Evolutionary conservation across 2,113 vertebrate species (phyloP).

Genomic region (Morone chrysops): DNA sequence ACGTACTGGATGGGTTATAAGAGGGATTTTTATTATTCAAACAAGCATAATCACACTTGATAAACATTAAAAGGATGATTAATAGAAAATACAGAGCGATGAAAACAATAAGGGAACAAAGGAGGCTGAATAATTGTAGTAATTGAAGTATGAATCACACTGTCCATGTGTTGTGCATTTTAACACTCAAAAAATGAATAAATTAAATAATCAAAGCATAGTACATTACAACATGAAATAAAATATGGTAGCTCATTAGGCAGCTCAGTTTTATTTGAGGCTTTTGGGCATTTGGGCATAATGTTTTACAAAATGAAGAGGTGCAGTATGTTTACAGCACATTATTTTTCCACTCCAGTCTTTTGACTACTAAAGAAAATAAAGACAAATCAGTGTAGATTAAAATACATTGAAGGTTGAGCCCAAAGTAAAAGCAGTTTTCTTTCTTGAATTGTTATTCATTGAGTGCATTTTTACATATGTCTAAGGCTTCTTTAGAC

Average conservation of each 20-base stretch:
- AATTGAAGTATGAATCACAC: neutral
- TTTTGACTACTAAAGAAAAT: neutral
- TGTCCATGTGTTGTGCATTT: neutral
- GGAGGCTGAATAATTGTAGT: conserved; percentile 1
- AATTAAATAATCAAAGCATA: neutral
- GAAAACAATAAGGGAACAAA: neutral
- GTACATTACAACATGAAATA: neutral
- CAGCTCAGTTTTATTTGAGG: neutral
- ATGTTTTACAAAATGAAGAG: conserved; percentile 10
- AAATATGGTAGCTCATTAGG: neutral
- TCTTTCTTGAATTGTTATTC: conserved; percentile 12
- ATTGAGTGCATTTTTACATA: conserved; percentile 3
- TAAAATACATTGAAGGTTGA: neutral
- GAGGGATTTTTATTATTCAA: conserved; percentile 19
- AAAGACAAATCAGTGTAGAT: conserved; percentile 19
- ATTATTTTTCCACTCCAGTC: conserved; percentile 9
- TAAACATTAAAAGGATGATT: conserved; percentile 8
- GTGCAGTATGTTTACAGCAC: neutral
- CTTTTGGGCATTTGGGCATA: neutral
- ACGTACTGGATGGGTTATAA: neutral
- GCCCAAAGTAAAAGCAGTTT: conserved; percentile 13
- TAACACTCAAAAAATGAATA: neutral
- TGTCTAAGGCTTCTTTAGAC: neutral
- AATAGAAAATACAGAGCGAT: neutral
- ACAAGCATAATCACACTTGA: neutral